Evolutionary conservation across 2,797 vertebrate genomes (phyloP), one percentile per base, ranked within the genome.

Genomic region (Fistularia tabacaria): DNA sequence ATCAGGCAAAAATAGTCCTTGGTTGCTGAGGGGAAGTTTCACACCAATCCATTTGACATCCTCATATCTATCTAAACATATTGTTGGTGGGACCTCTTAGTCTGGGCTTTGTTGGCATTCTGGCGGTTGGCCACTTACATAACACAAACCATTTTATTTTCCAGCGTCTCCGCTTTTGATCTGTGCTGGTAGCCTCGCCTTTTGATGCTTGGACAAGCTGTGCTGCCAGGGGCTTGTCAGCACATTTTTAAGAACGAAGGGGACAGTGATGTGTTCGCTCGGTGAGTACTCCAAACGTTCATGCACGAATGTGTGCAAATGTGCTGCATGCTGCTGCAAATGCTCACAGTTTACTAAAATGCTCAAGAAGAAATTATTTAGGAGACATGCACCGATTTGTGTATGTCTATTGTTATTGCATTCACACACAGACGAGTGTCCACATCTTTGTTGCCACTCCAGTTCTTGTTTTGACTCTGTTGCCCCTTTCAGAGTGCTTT

Each of bases 401-500:
- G 5, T 25, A 25, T 25, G 25, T 5, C 25, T 25, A 25, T 25
- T 25, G 25, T 5, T 25, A 25, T 7, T 37, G 36, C 57, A 48
- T 36, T 44, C 9, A 10, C 52, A 38, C 51, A 49, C 15, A 40
- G 12, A 51, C 10, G 8, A 10, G 50, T 10, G 50, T 14, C 36
- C 45, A 25, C 52, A n/a, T 65, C 54, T 62, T 65, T 56, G 51
- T 66, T 66, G 62, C 55, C 52, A 56, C 64, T 69, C 58, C 51
- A 77, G 71, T 61, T 63, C 61, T 74, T 72, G 74, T 79, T 69
- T 84, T 74, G 84, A 64, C 70, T 81, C 71, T 73, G 65, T 60
- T 78, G 80, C 80, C 72, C 77, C 74, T 74, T 68, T 67, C 82
- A 67, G 73, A 77, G 66, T 43, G 65, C 81, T 87, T 85, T 83